These are phyloP conservation scores for Mallotus villosus DNA, from an alignment of 2,797 vertebrate species.

Conservation along the genomic window DNA sequence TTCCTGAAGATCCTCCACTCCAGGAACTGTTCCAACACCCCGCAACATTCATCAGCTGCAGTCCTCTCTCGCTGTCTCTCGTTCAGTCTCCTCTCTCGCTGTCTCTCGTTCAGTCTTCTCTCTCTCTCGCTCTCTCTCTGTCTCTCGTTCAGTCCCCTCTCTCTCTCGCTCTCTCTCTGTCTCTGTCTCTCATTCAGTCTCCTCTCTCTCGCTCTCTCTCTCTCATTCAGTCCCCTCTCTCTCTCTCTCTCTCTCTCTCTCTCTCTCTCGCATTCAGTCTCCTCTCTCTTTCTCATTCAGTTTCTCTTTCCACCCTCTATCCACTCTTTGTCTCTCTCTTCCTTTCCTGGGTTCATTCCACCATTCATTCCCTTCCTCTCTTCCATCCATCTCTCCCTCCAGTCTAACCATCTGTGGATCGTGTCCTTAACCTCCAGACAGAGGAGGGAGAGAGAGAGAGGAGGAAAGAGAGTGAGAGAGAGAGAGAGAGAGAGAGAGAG, in stretches of 20 bases:
- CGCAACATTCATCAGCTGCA: too few relatives aligned
- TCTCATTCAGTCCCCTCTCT: too few relatives aligned
- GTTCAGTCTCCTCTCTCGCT: too few relatives aligned
- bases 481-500: not conserved
- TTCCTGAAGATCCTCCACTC: too few relatives aligned
- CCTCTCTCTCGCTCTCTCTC: too few relatives aligned
- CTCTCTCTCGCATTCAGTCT: not conserved
- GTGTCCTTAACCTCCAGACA: constrained; percentile 67
- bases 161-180: too few relatives aligned
- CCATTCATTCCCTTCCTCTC: constrained; percentile 46
- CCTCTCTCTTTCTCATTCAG: not conserved
- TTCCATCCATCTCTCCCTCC: constrained; percentile 57
- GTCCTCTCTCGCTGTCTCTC: too few relatives aligned
- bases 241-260: not conserved
- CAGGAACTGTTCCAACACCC: too few relatives aligned
- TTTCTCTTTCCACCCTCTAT: constrained; percentile 6
- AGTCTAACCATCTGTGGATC: constrained; percentile 66
- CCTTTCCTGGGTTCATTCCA: constrained; percentile 36
- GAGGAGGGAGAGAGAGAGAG: not conserved
- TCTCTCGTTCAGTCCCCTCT: too few relatives aligned
- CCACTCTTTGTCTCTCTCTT: constrained; percentile 9
- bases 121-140: too few relatives aligned
- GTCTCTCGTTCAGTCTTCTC: too few relatives aligned
- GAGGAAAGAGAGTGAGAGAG: not conserved
- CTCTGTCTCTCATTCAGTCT: too few relatives aligned